Base-by-base conservation (phyloP, 2,113 vertebrate species). In the Odobenus rosmarus region DNA sequence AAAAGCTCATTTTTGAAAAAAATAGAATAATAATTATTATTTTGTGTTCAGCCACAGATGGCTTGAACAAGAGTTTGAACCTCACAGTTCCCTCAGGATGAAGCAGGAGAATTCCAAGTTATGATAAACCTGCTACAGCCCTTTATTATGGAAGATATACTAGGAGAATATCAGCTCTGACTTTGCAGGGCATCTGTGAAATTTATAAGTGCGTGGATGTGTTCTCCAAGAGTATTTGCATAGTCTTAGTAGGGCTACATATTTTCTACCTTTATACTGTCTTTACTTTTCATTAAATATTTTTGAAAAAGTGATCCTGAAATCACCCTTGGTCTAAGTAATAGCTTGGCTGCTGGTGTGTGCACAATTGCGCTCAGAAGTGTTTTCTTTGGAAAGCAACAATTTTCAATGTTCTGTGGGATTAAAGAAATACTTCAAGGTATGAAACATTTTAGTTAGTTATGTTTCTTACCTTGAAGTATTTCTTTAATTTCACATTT, bases 51-150 rank as follows among this genome's bases (percentile, higher is more conserved):
- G 19, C 69, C n/a, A 80, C 55, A 67, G 19, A 51, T 26, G 1
- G 31, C 67, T 89, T 59, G 51, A 97, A 72, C n/a, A 76, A 67
- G 46, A 53, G 81, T 93, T 97, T 80, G 55, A 62, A 46, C 11
- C 42, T 87, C 53, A 36, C 42, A 74, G 2, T 42, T 7, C 18
- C 33, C 46, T 79, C 7, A 46, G 19, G 71, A 67, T 49, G 21
- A 61, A 88, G 24, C 15, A 53, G 67, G 28, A 46, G n/a, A 46
- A 85, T 59, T 82, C n/a, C 4, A 14, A 31, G 12, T 95, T 42
- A 51, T 10, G 49, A 16, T 46, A 12, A 28, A 18, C 9, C 9
- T 59, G 4, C 23, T 14, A 5, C 4, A 26, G 19, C n/a, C 71
- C 10, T 62, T 80, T 57, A 26, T 26, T 36, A 0, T 3, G 5